A percentile compares a stretch with the other conserved stretches of the same genome.
phyloP scores from a whole-genome alignment of 2,113 vertebrate genomes.

The Ia io region DNA sequence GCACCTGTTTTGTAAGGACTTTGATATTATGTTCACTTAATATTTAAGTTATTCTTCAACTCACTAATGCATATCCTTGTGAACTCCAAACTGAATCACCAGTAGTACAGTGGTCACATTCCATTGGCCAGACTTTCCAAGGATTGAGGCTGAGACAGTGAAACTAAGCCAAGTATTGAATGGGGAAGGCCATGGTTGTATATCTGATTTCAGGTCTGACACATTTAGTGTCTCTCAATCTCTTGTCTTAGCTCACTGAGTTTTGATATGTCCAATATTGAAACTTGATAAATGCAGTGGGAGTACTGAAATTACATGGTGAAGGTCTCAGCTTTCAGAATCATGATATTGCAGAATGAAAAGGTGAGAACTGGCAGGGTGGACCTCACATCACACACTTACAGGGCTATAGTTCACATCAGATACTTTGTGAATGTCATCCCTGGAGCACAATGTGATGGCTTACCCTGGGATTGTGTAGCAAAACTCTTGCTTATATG shows the following conservation, averaged over 20 bases:
- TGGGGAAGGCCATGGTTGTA: background rate
- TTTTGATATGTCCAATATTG: background rate
- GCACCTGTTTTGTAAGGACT: background rate
- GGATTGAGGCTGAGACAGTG: background rate
- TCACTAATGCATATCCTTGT: background rate
- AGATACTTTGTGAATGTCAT: background rate
- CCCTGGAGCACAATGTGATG: background rate
- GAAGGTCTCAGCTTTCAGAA: background rate
- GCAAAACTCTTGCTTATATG: background rate
- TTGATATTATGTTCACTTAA: background rate
- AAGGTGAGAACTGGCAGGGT: background rate
- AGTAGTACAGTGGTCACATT: background rate
- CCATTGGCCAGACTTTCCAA: background rate
- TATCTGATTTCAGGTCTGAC: conserved; percentile 14
- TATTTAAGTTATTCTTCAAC: conserved; percentile 45
- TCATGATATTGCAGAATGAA: background rate
- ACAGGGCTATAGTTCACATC: background rate
- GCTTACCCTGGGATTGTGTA: background rate
- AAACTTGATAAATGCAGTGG: background rate
- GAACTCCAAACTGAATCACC: conserved; percentile 6
- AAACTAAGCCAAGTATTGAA: background rate
- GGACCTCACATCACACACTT: background rate
- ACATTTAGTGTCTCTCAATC: background rate
- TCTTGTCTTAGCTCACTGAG: background rate
- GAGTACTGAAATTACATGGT: background rate